Evolutionary conservation across 2,113 vertebrate species (phyloP).

Genomic region (Phalacrocorax aristotelis): DNA sequence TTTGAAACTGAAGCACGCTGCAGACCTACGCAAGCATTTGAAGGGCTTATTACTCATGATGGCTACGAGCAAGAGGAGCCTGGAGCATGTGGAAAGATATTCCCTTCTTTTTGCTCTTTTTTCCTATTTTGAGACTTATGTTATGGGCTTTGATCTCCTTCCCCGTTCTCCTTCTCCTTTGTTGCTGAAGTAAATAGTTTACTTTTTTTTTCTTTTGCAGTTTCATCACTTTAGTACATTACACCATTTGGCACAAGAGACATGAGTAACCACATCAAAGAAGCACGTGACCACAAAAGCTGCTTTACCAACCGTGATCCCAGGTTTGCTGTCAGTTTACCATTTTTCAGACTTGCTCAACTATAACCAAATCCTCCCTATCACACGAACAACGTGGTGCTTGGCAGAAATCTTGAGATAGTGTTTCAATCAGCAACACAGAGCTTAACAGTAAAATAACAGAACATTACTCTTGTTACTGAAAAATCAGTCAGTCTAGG

Average conservation of each 20-base stretch:
- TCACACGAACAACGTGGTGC: conserved; percentile 54
- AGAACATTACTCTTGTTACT: conserved; percentile 27
- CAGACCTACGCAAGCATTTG: neutral
- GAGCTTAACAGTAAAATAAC: conserved; percentile 54
- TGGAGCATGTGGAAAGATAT: neutral
- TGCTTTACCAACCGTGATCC: conserved; percentile 67
- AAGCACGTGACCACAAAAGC: conserved; percentile 74
- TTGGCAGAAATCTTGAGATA: conserved; percentile 67
- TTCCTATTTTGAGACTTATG: conserved; percentile 30
- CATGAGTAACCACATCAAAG: conserved; percentile 76
- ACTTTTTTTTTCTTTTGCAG: conserved; percentile 56
- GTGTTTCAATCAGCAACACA: conserved; percentile 68
- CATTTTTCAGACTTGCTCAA: conserved; percentile 66
- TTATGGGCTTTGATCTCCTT: conserved; percentile 67
- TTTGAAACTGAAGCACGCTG: neutral
- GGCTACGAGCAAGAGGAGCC: neutral
- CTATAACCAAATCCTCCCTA: conserved; percentile 70
- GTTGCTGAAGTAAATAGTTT: conserved; percentile 58
- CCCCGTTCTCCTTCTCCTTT: conserved; percentile 38
- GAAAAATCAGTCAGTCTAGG: conserved; percentile 16
- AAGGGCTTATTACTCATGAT: neutral
- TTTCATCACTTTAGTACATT: conserved; percentile 74
- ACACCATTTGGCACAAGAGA: conserved; percentile 71
- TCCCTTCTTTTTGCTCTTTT: conserved; percentile 26
- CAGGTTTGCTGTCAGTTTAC: conserved; percentile 63